Evolutionary conservation across 2,113 vertebrate species (phyloP).

Genomic region (Fulmarus glacialis): DNA sequence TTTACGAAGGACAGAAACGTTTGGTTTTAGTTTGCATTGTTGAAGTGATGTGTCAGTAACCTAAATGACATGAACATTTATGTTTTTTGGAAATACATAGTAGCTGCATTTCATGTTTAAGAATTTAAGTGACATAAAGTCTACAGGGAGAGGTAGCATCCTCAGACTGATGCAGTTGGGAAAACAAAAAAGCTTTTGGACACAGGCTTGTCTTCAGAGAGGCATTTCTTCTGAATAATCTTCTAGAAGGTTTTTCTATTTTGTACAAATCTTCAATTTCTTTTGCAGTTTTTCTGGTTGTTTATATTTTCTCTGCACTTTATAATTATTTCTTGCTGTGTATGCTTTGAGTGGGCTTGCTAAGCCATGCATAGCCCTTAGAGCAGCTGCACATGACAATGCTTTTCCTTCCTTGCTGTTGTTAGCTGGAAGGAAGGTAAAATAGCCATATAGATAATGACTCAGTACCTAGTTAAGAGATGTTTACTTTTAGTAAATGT

Average conservation of each 20-base stretch:
- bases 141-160: neutral
- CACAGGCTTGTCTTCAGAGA: neutral
- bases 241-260: neutral
- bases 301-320: neutral
- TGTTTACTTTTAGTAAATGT: neutral
- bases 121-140: too few relatives aligned
- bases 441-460: neutral
- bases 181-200: neutral
- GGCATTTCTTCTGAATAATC: neutral
- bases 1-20: accelerated
- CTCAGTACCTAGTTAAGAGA: neutral
- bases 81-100: neutral
- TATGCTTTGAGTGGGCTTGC: neutral
- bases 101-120: neutral
- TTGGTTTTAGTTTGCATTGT: neutral
- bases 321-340: accelerated
- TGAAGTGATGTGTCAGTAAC: neutral
- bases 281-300: neutral
- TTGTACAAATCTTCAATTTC: neutral
- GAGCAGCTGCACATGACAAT: neutral
- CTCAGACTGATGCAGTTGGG: neutral
- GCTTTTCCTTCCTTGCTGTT: neutral
- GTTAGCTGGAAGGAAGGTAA: neutral
- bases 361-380: neutral
- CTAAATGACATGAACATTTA: accelerated